Evolutionary conservation across 2,113 vertebrate species (phyloP).

Genomic region (Myiopsitta monachus): DNA sequence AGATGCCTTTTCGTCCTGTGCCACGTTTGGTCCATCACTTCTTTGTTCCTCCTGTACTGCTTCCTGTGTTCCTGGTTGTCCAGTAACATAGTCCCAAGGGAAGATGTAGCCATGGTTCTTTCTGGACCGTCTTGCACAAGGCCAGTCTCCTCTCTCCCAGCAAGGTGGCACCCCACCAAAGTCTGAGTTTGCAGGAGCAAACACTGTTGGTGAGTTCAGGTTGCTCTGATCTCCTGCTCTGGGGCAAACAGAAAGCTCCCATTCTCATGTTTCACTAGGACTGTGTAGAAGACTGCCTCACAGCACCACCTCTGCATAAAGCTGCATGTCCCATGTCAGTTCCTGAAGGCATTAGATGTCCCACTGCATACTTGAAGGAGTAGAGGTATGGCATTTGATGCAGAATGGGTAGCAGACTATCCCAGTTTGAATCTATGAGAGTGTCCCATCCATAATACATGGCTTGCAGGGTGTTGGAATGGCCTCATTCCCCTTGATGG

Average conservation of each 20-base stretch:
- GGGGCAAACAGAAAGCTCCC: background rate
- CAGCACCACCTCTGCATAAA: background rate
- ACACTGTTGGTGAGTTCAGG: background rate
- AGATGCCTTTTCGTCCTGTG: background rate
- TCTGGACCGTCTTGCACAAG: background rate
- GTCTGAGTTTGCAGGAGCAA: background rate
- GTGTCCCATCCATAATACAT: background rate
- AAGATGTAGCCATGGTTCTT: background rate
- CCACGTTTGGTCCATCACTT: background rate
- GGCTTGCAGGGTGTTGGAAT: background rate
- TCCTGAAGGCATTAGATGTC: background rate
- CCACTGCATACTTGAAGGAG: rapidly evolving
- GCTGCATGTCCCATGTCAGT: background rate
- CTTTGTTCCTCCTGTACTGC: background rate
- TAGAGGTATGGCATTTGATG: background rate
- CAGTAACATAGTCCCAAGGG: background rate
- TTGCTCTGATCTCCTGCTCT: background rate
- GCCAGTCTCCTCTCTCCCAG: background rate
- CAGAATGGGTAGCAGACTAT: background rate
- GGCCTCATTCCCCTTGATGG: background rate
- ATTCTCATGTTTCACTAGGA: rapidly evolving
- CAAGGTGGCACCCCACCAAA: rapidly evolving
- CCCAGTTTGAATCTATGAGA: background rate
- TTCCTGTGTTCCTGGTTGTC: background rate
- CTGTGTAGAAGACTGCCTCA: background rate